Evolutionary conservation across 2,113 vertebrate species (phyloP).

Genomic region (Plotosus lineatus): DNA sequence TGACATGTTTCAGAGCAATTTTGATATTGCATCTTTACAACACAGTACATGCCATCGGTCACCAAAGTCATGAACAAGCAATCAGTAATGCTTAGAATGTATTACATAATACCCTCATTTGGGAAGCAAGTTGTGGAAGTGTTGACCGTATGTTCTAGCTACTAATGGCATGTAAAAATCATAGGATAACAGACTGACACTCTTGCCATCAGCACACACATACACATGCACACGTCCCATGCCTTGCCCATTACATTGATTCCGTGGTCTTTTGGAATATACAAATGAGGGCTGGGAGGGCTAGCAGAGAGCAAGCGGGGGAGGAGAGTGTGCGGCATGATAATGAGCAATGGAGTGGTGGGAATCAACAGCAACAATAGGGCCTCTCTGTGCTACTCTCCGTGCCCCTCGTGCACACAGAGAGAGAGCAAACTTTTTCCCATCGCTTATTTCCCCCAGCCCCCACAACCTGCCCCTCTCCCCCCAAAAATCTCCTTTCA

Average conservation of each 20-base stretch:
- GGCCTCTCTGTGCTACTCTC: constrained; percentile 79
- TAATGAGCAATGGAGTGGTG: constrained; percentile 79
- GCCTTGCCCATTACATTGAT: constrained; percentile 62
- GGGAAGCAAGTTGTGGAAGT: background rate
- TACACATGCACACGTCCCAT: background rate
- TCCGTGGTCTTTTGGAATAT: constrained; percentile 71
- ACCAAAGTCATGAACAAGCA: background rate
- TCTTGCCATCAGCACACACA: constrained; percentile 8
- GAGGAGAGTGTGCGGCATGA: constrained; percentile 80
- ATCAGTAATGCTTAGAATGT: background rate
- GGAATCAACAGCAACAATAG: constrained; percentile 80
- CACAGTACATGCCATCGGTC: background rate
- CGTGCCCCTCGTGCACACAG: constrained; percentile 78
- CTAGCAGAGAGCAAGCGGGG: constrained; percentile 73
- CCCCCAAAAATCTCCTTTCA: constrained; percentile 48
- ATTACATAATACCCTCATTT: constrained; percentile 30
- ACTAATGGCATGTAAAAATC: background rate
- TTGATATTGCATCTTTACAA: background rate
- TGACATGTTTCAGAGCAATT: background rate
- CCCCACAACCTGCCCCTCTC: constrained; percentile 21
- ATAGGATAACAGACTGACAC: background rate
- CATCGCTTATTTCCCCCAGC: constrained; percentile 73
- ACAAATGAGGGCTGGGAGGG: constrained; percentile 76
- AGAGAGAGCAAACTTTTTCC: constrained; percentile 63
- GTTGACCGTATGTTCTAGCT: background rate